These are phyloP conservation scores for Leptodirus hochenwartii DNA, from an alignment of 2,888 invertebrate species.

Conservation along the genomic window DNA sequence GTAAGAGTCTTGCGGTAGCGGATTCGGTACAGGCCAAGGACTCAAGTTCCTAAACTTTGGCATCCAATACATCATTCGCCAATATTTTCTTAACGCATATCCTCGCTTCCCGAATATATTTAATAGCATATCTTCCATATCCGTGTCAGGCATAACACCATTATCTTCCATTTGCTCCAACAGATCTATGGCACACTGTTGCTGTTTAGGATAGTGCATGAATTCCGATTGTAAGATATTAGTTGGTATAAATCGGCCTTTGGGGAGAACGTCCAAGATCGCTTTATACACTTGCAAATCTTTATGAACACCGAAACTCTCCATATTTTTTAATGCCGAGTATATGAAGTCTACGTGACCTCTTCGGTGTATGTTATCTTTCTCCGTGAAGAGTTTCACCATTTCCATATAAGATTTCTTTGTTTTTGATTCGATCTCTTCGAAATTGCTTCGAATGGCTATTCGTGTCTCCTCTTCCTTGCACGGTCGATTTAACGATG, in stretches of 20 bases:
- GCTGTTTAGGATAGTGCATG: slow-evolving; percentile 90
- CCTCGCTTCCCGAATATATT: slow-evolving; percentile 71
- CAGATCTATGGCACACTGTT: slow-evolving; percentile 79
- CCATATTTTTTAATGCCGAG: slow-evolving; percentile 73
- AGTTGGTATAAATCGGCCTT: slow-evolving; percentile 69
- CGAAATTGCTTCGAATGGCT: slow-evolving; percentile 7
- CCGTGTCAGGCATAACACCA: slow-evolving; percentile 81
- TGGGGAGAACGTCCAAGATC: slow-evolving; percentile 69
- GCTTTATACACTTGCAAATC: slow-evolving; percentile 77
- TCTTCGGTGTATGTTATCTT: slow-evolving; percentile 43
- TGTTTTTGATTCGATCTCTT: slow-evolving; percentile 32
- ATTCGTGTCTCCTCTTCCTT: too few relatives aligned
- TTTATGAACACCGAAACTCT: slow-evolving; percentile 73
- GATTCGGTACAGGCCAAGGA: slow-evolving; percentile 68
- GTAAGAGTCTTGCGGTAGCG: slow-evolving; percentile 56
- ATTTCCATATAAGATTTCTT: slow-evolving; percentile 53
- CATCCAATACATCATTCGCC: slow-evolving; percentile 80
- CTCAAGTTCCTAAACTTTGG: slow-evolving; percentile 85
- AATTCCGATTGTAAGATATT: slow-evolving; percentile 78
- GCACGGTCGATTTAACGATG: too few relatives aligned
- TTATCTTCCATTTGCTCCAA: slow-evolving; percentile 90
- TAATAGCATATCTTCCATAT: slow-evolving; percentile 65
- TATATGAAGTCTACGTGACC: slow-evolving; percentile 93
- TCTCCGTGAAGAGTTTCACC: slow-evolving; percentile 52
- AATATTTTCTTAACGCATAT: slow-evolving; percentile 51